Conservation (phyloP, 2,797 vertebrate species). For the Cossypha polioptera region DNA sequence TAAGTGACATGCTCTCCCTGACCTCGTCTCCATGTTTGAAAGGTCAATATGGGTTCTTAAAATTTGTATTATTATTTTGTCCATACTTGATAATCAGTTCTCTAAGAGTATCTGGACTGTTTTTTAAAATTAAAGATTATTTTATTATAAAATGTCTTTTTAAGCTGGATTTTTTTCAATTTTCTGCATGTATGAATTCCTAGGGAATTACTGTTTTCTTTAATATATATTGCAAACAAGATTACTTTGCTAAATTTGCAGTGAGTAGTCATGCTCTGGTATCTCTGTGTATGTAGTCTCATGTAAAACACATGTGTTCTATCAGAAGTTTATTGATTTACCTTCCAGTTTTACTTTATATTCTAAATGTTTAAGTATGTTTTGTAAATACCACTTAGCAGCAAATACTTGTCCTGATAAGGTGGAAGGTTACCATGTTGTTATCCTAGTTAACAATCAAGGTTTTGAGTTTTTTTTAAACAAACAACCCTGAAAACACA, state of each 20-base stretch:
- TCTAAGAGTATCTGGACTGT: not conserved
- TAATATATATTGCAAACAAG: not conserved
- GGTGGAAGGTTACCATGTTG: not conserved
- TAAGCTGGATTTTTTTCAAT: not conserved
- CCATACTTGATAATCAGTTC: accelerated
- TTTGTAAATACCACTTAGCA: not conserved
- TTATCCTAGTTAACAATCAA: not conserved
- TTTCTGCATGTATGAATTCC: not conserved
- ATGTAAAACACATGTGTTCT: not conserved
- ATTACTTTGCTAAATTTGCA: not conserved
- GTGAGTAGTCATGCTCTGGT: not conserved
- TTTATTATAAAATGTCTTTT: not conserved
- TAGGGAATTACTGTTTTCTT: not conserved
- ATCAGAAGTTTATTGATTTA: not conserved
- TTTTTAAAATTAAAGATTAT: not conserved
- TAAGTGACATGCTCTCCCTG: not conserved
- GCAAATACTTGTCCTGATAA: not conserved
- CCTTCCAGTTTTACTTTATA: not conserved
- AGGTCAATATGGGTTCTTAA: not conserved
- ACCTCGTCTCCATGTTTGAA: not conserved
- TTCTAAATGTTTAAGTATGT: not conserved
- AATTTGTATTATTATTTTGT: not conserved
- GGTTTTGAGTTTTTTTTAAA: not conserved
- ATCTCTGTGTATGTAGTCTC: not conserved
- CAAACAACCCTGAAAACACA: not conserved